phyloP scores from a whole-genome alignment of 2,797 vertebrate genomes.

The Channa striata region DNA sequence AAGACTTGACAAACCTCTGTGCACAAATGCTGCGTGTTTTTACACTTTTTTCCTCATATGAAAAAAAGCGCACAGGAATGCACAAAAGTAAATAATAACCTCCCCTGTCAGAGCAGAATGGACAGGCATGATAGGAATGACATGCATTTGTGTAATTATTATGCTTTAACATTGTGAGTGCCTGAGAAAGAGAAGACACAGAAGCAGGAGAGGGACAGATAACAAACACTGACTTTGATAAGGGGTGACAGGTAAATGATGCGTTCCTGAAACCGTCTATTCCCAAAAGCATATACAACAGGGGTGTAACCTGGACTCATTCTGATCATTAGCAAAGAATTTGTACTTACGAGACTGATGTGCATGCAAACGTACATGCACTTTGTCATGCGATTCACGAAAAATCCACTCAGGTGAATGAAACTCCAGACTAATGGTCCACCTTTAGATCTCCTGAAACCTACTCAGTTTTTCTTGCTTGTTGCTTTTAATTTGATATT shows the following conservation, averaged over 20 bases:
- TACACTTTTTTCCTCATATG: conserved; percentile 12
- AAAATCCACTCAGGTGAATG: no score
- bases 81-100: conserved; percentile 27
- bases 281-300: conserved; percentile 25
- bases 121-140: conserved; percentile 40
- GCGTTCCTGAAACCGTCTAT: conserved; percentile 6
- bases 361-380: conserved; percentile 31
- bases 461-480: not conserved
- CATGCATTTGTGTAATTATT: conserved; percentile 62
- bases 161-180: conserved; percentile 30
- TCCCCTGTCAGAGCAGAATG: conserved; percentile 25
- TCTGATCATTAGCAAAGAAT: conserved; percentile 24
- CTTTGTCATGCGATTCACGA: not conserved
- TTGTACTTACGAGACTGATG: conserved; percentile 38
- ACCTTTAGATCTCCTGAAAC: not conserved
- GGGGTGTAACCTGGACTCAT: conserved; percentile 23
- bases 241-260: conserved; percentile 45
- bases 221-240: conserved; percentile 41
- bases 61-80: conserved; percentile 4
- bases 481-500: no score
- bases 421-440: not conserved
- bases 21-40: conserved; percentile 14
- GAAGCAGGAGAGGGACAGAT: conserved; percentile 27
- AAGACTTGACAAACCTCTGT: conserved; percentile 27
- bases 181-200: conserved; percentile 17